Percentiles rank a stretch among this genome's conserved stretches.
phyloP scores from a whole-genome alignment of 2,113 vertebrate genomes.

The Hepsetus odoe region DNA sequence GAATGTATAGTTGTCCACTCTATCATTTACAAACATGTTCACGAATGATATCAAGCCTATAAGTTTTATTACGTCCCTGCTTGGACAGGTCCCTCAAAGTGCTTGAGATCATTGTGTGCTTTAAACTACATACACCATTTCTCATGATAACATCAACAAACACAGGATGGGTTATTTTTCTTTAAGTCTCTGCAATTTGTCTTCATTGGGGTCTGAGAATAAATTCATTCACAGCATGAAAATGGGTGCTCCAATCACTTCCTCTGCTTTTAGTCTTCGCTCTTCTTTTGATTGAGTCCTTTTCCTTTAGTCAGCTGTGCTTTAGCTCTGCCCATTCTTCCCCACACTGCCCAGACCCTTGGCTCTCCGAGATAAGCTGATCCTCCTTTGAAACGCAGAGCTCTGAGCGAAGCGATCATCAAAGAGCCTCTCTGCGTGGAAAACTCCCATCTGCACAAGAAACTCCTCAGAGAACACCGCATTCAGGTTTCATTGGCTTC shows the following conservation, averaged over 20 bases:
- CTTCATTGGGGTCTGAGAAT: background rate
- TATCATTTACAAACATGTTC: conserved; percentile 9
- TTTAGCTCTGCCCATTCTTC: conserved; percentile 23
- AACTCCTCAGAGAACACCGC: conserved; percentile 31
- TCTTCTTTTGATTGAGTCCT: conserved; percentile 7
- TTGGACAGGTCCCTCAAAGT: conserved; percentile 11
- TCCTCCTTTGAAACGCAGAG: conserved; percentile 35
- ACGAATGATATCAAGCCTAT: conserved; percentile 18
- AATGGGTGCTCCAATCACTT: background rate
- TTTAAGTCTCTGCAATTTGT: conserved; percentile 11
- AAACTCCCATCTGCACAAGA: conserved; percentile 29
- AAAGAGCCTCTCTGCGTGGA: conserved; percentile 48
- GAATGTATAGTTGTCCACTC: conserved; percentile 1
- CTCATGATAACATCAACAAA: conserved; percentile 32
- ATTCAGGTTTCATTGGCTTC: conserved; percentile 46
- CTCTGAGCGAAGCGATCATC: conserved; percentile 38
- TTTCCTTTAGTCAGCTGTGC: background rate
- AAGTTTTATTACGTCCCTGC: background rate
- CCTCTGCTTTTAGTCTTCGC: background rate
- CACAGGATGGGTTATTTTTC: background rate
- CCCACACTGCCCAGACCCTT: conserved; percentile 30
- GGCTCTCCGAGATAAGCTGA: conserved; percentile 46
- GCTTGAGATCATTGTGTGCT: conserved; percentile 34
- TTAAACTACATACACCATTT: conserved; percentile 20
- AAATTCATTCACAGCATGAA: background rate